Evolutionary conservation across 2,113 vertebrate species (phyloP).

Genomic region (Varanus komodoensis): DNA sequence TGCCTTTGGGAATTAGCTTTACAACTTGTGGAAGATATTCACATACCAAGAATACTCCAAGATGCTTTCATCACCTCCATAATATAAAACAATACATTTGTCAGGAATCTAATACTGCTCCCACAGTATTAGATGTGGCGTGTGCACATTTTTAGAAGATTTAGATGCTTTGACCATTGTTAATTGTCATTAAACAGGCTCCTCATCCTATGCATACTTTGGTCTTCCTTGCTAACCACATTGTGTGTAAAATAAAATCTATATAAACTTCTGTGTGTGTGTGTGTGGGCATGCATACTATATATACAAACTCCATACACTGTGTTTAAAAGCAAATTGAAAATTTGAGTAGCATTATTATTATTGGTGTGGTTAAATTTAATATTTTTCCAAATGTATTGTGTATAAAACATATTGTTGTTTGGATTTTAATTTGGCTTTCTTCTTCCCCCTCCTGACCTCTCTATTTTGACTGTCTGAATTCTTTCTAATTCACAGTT

Average conservation of each 20-base stretch:
- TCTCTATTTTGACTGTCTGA: slow-evolving; percentile 38
- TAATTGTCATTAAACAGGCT: slow-evolving; percentile 21
- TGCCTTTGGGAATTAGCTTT: slow-evolving; percentile 12
- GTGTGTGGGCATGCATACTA: slow-evolving; percentile 13
- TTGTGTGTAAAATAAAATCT: not conserved
- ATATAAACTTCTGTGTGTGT: not conserved
- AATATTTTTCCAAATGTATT: slow-evolving; percentile 34
- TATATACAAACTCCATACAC: not conserved
- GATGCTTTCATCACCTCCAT: not conserved
- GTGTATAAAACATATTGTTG: slow-evolving; percentile 49
- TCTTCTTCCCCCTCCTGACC: not conserved
- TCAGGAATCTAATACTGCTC: slow-evolving; percentile 21
- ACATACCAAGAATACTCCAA: slow-evolving; percentile 24
- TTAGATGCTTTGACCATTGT: slow-evolving; percentile 41
- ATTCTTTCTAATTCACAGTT: slow-evolving; percentile 40
- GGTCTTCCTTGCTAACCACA: slow-evolving; percentile 45
- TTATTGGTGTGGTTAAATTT: slow-evolving; percentile 39
- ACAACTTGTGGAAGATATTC: slow-evolving; percentile 5
- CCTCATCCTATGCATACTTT: slow-evolving; percentile 50
- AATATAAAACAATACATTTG: slow-evolving; percentile 12
- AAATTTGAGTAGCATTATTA: slow-evolving; percentile 7
- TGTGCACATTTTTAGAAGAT: slow-evolving; percentile 42
- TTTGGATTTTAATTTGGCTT: slow-evolving; percentile 44
- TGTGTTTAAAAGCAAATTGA: slow-evolving; percentile 48
- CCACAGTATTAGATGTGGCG: slow-evolving; percentile 23